A percentile compares a stretch with the other conserved stretches of the same genome.
These are phyloP conservation scores for Gallirallus australis DNA, from an alignment of 2,797 vertebrate genomes.

Conservation along the genomic window DNA sequence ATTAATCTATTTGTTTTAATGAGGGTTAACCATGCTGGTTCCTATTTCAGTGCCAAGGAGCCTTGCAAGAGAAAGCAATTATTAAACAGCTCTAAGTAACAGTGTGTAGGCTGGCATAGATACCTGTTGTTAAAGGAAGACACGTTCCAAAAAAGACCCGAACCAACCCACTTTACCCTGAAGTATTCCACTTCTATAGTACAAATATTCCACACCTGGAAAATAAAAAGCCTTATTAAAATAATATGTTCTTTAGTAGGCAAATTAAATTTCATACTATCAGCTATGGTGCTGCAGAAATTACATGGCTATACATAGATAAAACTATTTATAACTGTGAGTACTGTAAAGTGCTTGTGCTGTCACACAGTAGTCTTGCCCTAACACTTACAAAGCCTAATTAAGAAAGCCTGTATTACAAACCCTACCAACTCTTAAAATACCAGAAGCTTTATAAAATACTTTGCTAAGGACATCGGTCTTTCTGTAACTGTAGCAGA, in stretches of 20 bases:
- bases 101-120: background rate
- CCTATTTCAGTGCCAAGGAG: conserved; percentile 5
- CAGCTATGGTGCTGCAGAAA: background rate
- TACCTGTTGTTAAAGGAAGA: background rate
- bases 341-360: background rate
- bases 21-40: background rate
- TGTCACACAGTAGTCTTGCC: background rate
- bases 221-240: background rate
- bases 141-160: background rate
- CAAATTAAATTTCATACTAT: background rate
- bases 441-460: background rate
- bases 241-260: background rate
- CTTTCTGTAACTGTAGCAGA: background rate
- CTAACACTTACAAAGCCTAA: background rate
- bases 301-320: background rate
- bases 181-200: background rate
- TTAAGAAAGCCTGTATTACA: background rate
- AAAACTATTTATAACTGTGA: background rate
- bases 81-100: background rate
- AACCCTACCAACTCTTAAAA: background rate
- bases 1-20: conserved; percentile 56
- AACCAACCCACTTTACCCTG: background rate
- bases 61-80: conserved; percentile 10
- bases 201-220: background rate
- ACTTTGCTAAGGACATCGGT: background rate